Conservation (phyloP, 2,888 invertebrate genomes). For the Biston stratarius region DNA sequence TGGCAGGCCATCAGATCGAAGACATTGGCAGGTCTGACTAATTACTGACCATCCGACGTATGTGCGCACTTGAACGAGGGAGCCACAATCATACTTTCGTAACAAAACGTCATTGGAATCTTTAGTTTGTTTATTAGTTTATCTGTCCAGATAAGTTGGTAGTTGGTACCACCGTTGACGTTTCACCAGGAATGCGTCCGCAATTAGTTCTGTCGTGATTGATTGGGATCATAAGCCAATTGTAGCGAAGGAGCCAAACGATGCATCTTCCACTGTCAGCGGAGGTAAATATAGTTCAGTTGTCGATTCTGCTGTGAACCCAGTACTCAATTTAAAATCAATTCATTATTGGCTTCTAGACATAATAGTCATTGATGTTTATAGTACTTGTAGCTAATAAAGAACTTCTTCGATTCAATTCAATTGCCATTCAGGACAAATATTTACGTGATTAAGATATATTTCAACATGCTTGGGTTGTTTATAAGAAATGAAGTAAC, state of each 20-base stretch:
- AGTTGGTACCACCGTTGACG: conserved; percentile 4
- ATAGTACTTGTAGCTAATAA: too few species aligned
- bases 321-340: neutral
- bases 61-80: neutral
- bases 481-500: neutral
- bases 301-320: conserved; percentile 11
- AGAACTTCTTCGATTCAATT: too few species aligned
- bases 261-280: conserved; percentile 27
- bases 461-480: too few species aligned
- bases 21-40: conserved; percentile 55
- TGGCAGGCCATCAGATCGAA: conserved; percentile 59
- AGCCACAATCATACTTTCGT: neutral
- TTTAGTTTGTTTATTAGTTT: neutral
- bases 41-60: neutral
- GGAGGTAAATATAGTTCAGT: conserved; percentile 13
- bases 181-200: conserved; percentile 31
- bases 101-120: neutral
- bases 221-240: conserved; percentile 40
- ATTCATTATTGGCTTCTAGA: neutral
- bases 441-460: too few species aligned
- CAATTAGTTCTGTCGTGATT: conserved; percentile 41
- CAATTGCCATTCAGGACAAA: too few species aligned
- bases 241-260: conserved; percentile 22
- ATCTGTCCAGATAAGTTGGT: neutral
- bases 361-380: too few species aligned